phyloP scores from a whole-genome alignment of 2,888 invertebrate species.

The Cylindroiulus punctatus region DNA sequence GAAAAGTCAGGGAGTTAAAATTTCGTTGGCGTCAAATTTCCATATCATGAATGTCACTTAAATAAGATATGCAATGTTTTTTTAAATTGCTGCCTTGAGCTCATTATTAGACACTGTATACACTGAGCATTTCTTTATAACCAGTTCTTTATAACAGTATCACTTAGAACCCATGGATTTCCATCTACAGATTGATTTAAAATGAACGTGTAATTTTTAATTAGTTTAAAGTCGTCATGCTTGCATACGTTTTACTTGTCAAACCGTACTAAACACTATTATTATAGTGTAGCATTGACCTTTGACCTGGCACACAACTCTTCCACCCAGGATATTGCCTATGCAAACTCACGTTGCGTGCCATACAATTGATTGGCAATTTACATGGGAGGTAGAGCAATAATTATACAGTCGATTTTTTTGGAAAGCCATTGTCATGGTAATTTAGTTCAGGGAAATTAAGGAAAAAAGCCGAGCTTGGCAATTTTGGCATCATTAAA shows the following conservation, averaged over 20 bases:
- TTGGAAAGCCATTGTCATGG: neutral
- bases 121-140: too few relatives aligned
- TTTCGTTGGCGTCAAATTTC: too few relatives aligned
- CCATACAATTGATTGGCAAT: neutral
- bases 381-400: neutral
- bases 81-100: too few relatives aligned
- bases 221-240: neutral
- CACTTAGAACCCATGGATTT: too few relatives aligned
- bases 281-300: neutral
- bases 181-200: neutral
- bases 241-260: neutral
- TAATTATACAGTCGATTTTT: neutral
- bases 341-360: constrained; percentile 30
- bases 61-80: too few relatives aligned
- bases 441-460: neutral
- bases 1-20: too few relatives aligned
- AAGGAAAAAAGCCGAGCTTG: neutral
- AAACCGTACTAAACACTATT: neutral
- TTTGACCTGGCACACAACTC: neutral
- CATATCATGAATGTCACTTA: too few relatives aligned
- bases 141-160: too few relatives aligned
- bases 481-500: neutral
- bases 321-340: neutral
- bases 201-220: neutral
- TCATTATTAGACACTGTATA: too few relatives aligned